Conservation (phyloP, 2,797 vertebrate species). For the Mormyrus proboscirostris region DNA sequence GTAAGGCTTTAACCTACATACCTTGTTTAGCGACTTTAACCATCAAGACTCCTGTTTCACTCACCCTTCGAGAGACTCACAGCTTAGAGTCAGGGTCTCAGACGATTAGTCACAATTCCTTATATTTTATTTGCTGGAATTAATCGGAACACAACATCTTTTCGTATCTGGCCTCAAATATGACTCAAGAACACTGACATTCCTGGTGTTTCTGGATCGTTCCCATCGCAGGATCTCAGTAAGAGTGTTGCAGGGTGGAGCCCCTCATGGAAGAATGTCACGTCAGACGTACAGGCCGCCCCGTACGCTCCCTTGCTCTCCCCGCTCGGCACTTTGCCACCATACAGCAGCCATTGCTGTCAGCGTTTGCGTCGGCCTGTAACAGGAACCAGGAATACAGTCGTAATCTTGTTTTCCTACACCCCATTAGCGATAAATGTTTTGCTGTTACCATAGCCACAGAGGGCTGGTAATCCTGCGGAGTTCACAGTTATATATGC, state of each 20-base stretch:
- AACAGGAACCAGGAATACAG: slow-evolving; percentile 19
- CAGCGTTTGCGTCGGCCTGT: not conserved
- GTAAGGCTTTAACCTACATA: not conserved
- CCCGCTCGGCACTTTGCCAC: not conserved
- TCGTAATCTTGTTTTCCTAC: slow-evolving; percentile 6
- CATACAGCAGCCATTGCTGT: not conserved
- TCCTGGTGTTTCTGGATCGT: not conserved
- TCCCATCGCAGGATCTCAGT: not conserved
- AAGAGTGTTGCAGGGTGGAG: not conserved
- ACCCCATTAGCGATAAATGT: slow-evolving; percentile 22
- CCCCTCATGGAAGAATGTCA: not conserved
- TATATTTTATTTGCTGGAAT: not conserved
- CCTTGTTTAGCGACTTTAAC: not conserved
- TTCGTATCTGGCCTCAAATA: not conserved
- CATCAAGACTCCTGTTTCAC: not conserved
- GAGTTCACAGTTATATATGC: not conserved
- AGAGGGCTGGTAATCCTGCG: slow-evolving; percentile 14
- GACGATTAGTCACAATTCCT: not conserved
- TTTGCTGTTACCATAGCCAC: slow-evolving; percentile 24
- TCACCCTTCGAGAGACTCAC: not conserved
- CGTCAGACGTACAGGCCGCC: not conserved
- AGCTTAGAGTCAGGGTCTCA: not conserved
- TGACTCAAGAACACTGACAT: not conserved
- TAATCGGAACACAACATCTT: not conserved
- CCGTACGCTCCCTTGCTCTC: no score